Base-by-base conservation (phyloP, 2,797 vertebrate species). In the Megaceryle alcyon region DNA sequence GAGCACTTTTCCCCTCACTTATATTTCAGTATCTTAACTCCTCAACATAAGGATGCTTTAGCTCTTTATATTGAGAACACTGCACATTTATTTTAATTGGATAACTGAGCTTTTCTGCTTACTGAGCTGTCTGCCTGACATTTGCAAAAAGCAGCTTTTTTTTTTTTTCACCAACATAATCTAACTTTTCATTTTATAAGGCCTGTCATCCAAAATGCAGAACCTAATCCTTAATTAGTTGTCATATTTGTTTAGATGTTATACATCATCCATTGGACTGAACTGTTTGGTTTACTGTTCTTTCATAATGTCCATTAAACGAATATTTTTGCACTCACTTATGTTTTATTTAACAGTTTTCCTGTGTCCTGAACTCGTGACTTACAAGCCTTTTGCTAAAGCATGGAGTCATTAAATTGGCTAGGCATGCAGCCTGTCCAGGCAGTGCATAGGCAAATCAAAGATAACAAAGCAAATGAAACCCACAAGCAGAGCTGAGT, bases 81-180 rank as follows among this genome's bases (percentile, higher is more conserved):
- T 93, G 88, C 92, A 90, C 95, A 96, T 97, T 96, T 96, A 95
- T 95, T 97, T 96, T 97, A 96, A 97, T 97, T 97, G 96, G 96
- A 90, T 96, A 97, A 96, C 93, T 70, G 92, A 96, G 96, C 44
- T 93, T 95, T 96, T 94, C 93, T 94, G 84, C 94, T 96, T 96
- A 94, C 95, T 95, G 93, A 94, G 92, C 93, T 96, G 92, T 93
- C 94, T 95, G 93, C 71, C 86, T 96, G 95, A 96, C 90, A 96
- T 96, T 96, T 96, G 92, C 75, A 82, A 95, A 94, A 95, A 46
- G 75, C 68, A 77, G 86, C 26, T 57, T 89, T 90, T 91, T 35
- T 33, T 33, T 35, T 35, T 75, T 88, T 90, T 80, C 2, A 39
- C 49, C n/a, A 68, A 60, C 77, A 57, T 84, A 95, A 94, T 95